Base-by-base conservation (phyloP, 2,888 invertebrate genomes). In the Chrysolina haemoptera region DNA sequence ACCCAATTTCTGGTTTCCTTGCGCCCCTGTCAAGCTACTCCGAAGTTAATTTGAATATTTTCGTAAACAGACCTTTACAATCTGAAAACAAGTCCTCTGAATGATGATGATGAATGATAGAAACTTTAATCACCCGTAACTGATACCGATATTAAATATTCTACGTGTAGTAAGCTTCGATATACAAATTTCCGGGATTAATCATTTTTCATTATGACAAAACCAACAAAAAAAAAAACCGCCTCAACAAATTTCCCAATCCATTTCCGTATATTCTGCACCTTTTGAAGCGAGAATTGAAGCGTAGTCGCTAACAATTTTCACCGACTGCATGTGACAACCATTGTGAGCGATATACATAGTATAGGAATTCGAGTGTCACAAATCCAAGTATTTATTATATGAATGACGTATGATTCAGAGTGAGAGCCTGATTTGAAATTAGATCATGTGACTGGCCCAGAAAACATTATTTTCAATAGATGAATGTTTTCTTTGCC, bases 291-390 rank as follows among this genome's bases (percentile, higher is more conserved):
- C 53, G 20, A 22, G 53, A 22, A 53, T 53, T 53, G 20, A 53
- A 53, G 53, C 53, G 53, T 53, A 53, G 53, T 53, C 53, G 20
- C 53, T 18, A 53, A 53, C 53, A 53, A 53, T 53, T 53, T 53
- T 53, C 20, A 10, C 53, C 53, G 5, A 53, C 53, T 53, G 53
- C 53, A 11, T 53, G 53, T 53, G 53, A 53, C 53, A 53, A 20
- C 53, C 53, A 53, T 53, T 53, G 53, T 53, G 53, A 53, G 22
- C 53, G 53, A 20, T 53, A 53, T 53, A 53, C 53, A 20, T 20
- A 20, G 53, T 20, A 53, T 16, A 53, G 53, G 12, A 53, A 20
- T 53, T 53, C 22, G 12, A 53, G 53, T 10, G 53, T 12, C 53
- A 18, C 20, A 53, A 53, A 53, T 53, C 20, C 53, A 20, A 53